phyloP scores from a whole-genome alignment of 1,140 invertebrate genomes.

The Camponotus vicinus region DNA sequence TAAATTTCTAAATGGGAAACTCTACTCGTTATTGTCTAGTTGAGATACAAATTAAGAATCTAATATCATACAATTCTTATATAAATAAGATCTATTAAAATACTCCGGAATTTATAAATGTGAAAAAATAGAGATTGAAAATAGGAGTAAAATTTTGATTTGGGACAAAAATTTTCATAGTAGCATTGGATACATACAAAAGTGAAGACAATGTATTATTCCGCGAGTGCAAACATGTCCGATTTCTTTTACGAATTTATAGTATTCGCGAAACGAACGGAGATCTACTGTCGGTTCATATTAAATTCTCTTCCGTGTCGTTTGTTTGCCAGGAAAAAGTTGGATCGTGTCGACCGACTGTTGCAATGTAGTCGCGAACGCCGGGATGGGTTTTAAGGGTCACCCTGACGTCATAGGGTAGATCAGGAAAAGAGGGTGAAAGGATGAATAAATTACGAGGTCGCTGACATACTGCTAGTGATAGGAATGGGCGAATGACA shows the following conservation, averaged over 20 bases:
- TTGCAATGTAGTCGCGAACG: conserved; percentile 27
- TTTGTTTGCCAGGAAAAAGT: conserved; percentile 54
- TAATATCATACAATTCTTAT: background rate
- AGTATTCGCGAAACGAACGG: conserved; percentile 35
- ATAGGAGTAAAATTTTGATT: background rate
- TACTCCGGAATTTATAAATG: background rate
- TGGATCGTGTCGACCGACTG: conserved; percentile 3
- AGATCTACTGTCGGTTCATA: conserved; percentile 53
- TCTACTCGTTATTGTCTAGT: too few relatives aligned
- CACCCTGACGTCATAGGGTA: conserved; percentile 44
- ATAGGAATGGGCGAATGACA: background rate
- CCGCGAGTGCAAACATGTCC: conserved; percentile 38
- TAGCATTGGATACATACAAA: background rate
- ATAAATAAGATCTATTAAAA: background rate
- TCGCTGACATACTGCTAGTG: conserved; percentile 40
- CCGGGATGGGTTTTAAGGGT: conserved; percentile 30
- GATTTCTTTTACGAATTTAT: conserved; percentile 49
- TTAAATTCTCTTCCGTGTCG: conserved; percentile 59
- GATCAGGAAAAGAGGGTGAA: conserved; percentile 46
- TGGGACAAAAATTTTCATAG: background rate
- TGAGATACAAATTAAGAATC: too few relatives aligned
- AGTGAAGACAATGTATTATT: conserved; percentile 43
- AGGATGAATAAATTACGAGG: conserved; percentile 58
- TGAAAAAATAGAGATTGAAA: too few relatives aligned
- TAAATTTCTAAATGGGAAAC: too few relatives aligned